These are phyloP conservation scores for Acleris holmiana DNA, from an alignment of 2,888 invertebrate species.

Conservation along the genomic window DNA sequence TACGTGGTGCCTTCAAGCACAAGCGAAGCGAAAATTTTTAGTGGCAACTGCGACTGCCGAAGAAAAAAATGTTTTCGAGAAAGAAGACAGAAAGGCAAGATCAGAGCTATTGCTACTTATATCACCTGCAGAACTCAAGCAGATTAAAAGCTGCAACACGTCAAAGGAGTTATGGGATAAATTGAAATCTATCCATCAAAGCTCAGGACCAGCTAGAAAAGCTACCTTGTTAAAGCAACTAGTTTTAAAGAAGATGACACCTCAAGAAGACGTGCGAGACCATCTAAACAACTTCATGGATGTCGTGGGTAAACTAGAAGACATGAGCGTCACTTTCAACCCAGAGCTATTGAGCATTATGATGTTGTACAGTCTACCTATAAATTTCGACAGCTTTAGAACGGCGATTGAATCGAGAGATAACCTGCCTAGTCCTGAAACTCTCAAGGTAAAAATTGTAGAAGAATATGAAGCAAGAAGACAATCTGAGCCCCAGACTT, in stretches of 20 bases:
- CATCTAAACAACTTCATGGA: conserved; percentile 57
- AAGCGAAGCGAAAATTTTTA: not conserved
- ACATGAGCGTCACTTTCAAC: conserved; percentile 51
- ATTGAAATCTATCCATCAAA: conserved; percentile 54
- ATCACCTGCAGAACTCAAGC: not conserved
- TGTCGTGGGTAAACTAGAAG: conserved; percentile 52
- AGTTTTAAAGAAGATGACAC: conserved; percentile 52
- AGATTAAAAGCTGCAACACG: conserved; percentile 12
- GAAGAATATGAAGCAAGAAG: not conserved
- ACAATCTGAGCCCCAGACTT: not conserved
- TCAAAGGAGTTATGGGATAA: conserved; percentile 57
- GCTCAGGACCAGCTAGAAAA: conserved; percentile 60
- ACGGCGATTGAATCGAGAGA: conserved; percentile 56
- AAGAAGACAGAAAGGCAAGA: not conserved
- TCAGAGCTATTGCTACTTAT: not conserved
- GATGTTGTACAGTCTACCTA: conserved; percentile 53
- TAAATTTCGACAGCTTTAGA: conserved; percentile 52
- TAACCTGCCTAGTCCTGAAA: conserved; percentile 50
- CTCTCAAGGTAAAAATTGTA: not conserved
- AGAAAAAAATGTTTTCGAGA: not conserved
- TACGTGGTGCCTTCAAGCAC: conserved; percentile 30
- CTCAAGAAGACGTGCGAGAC: conserved; percentile 49
- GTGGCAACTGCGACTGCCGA: conserved; percentile 5
- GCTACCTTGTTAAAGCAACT: conserved; percentile 53
- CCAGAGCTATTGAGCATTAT: conserved; percentile 52